Conservation (phyloP, 2,797 vertebrate species). For the Gymnoscopelus microlampas region DNA sequence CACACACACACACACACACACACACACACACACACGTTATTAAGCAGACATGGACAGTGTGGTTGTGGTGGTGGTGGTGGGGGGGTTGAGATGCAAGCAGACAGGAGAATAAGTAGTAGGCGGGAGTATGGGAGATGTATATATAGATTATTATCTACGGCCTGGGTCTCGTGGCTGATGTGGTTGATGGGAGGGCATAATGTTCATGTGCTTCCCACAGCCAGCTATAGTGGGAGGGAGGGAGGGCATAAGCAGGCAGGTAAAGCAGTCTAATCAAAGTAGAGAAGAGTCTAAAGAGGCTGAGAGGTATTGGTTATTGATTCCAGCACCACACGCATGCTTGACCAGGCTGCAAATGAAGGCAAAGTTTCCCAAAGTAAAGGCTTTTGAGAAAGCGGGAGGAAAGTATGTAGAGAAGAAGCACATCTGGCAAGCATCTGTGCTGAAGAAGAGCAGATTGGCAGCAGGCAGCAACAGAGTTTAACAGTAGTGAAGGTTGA, state of each 20-base stretch:
- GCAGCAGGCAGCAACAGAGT: not conserved
- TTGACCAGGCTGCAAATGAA: not conserved
- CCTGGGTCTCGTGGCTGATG: constrained; percentile 14
- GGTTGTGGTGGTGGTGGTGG: no score
- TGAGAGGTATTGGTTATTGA: not conserved
- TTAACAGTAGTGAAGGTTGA: not conserved
- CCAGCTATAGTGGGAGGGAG: constrained; percentile 2
- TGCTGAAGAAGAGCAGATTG: constrained; percentile 3
- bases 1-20: constrained; percentile 43
- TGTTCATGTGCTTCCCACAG: constrained; percentile 2
- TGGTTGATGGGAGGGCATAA: constrained; percentile 17
- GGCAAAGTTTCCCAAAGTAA: not conserved
- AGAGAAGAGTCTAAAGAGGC: not conserved
- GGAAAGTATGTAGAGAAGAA: not conserved
- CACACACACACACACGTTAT: constrained; percentile 42
- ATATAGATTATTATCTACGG: constrained; percentile 51
- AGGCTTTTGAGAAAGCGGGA: not conserved
- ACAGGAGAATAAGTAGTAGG: constrained; percentile 19
- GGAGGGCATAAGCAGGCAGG: constrained; percentile 11
- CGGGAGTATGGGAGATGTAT: constrained; percentile 31
- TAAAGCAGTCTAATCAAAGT: no score
- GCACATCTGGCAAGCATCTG: constrained; percentile 19
- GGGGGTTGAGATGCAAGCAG: constrained; percentile 2
- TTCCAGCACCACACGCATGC: not conserved
- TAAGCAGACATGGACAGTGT: not conserved